Percentiles rank a stretch among this genome's conserved stretches.
Conservation (phyloP, 2,113 vertebrate genomes). For the Bostrychus sinensis region DNA sequence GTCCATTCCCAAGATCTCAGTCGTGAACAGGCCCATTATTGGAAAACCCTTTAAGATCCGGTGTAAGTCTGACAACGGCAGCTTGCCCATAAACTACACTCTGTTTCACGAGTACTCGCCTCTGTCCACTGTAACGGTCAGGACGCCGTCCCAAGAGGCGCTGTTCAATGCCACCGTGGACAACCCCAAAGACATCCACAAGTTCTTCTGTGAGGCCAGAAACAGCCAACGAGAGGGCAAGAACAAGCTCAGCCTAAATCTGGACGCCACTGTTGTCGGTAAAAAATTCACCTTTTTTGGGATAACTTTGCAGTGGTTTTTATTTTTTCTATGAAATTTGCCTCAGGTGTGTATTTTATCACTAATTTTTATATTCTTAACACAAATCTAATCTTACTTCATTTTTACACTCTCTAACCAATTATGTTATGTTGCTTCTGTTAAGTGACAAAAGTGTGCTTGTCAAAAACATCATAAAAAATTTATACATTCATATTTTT, state of each 20-base stretch:
- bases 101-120: neutral
- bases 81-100: conserved; percentile 76
- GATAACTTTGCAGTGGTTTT: neutral
- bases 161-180: conserved; percentile 46
- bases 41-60: conserved; percentile 49
- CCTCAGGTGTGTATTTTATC: no score
- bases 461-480: no score
- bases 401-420: no score
- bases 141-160: conserved; percentile 4
- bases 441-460: no score
- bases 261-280: conserved; percentile 64
- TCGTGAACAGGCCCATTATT: conserved; percentile 47
- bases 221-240: conserved; percentile 21
- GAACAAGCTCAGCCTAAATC: neutral
- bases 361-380: no score
- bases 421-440: no score
- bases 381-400: no score
- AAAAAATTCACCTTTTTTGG: conserved; percentile 11
- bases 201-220: conserved; percentile 64
- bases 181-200: conserved; percentile 9
- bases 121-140: neutral
- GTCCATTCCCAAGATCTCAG: conserved; percentile 63
- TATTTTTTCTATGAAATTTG: no score
- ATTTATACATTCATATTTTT: no score
- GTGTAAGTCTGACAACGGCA: conserved; percentile 68